phyloP scores from a whole-genome alignment of 2,888 invertebrate species.

The Apamea monoglypha region DNA sequence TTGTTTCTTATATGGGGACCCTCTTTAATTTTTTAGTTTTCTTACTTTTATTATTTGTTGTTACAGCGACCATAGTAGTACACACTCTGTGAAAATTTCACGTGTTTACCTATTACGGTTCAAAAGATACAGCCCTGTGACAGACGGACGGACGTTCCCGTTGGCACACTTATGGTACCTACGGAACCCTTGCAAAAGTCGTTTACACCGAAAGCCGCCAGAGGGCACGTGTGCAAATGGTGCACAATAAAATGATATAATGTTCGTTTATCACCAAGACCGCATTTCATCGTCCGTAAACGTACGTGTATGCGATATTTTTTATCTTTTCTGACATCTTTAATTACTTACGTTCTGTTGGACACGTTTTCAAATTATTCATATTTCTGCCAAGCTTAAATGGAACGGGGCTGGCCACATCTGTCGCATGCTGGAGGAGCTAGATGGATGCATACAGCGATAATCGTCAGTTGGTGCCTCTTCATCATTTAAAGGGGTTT shows the following conservation, averaged over 20 bases:
- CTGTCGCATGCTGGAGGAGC: background rate
- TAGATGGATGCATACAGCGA: background rate
- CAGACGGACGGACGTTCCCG: background rate
- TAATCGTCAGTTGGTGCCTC: background rate
- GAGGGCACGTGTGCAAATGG: slow-evolving; percentile 55
- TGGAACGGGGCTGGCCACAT: background rate
- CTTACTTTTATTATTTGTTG: background rate
- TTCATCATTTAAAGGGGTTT: background rate
- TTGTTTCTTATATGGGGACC: background rate
- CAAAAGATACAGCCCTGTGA: background rate
- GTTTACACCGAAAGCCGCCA: slow-evolving; percentile 5
- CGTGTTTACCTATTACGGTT: background rate
- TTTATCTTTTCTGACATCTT: slow-evolving; percentile 38
- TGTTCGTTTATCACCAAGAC: slow-evolving; percentile 42
- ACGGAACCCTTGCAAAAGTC: background rate
- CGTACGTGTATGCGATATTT: slow-evolving; percentile 24
- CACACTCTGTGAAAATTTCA: background rate
- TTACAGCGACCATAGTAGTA: background rate
- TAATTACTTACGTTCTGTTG: slow-evolving; percentile 42
- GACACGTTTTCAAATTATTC: background rate
- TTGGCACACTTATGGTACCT: too few relatives aligned
- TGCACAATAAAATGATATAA: slow-evolving; percentile 48
- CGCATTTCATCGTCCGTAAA: slow-evolving; percentile 38
- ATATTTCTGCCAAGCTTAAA: background rate
- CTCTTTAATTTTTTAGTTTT: background rate